Conservation (phyloP, 2,888 invertebrate species). For the Ditula angustiorana region DNA sequence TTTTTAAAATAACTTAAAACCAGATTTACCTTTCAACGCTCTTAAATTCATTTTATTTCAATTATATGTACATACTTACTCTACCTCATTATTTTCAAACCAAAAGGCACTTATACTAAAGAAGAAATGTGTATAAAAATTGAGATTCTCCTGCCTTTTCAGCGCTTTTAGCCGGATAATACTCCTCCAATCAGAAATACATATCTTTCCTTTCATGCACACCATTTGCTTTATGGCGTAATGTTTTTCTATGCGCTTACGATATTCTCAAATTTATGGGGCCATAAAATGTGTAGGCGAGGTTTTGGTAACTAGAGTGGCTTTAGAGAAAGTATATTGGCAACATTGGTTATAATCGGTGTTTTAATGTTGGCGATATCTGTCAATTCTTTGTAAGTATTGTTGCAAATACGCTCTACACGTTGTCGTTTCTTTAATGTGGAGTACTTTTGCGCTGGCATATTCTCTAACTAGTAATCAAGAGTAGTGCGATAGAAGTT, state of each 20-base stretch:
- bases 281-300: constrained; percentile 33
- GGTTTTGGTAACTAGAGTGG: constrained; percentile 33
- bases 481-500: no score
- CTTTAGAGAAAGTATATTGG: constrained; percentile 23
- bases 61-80: no score
- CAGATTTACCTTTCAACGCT: no score
- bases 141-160: constrained; percentile 22
- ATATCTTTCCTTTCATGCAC: constrained; percentile 47
- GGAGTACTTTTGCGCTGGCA: not conserved
- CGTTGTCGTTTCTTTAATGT: not conserved
- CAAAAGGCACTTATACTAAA: not conserved
- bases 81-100: not conserved
- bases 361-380: constrained; percentile 9
- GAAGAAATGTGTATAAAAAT: not conserved
- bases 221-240: constrained; percentile 51
- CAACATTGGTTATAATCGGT: constrained; percentile 24
- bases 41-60: no score
- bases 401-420: not conserved
- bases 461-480: no score
- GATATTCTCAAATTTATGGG: constrained; percentile 56
- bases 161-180: constrained; percentile 29
- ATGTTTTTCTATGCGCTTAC: constrained; percentile 54
- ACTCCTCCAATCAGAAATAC: constrained; percentile 38
- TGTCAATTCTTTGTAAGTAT: constrained; percentile 3
- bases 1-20: no score